phyloP scores from a whole-genome alignment of 2,113 vertebrate genomes.

The Myrmophylax atrothorax region DNA sequence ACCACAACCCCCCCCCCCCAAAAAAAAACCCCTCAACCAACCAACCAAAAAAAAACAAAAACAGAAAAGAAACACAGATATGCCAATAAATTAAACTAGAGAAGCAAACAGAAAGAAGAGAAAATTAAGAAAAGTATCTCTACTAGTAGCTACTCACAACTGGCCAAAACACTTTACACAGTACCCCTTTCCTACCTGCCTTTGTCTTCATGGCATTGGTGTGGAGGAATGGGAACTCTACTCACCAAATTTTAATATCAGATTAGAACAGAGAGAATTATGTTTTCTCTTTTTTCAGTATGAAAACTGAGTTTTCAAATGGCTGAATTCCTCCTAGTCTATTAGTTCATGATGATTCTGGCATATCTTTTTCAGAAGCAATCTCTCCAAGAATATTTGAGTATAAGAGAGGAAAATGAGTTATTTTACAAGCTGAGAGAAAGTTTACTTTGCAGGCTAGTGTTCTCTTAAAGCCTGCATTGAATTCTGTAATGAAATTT shows the following conservation, averaged over 20 bases:
- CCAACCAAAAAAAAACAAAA: neutral
- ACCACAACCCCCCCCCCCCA: neutral
- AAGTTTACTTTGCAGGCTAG: neutral
- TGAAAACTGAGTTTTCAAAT: neutral
- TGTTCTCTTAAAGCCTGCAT: neutral
- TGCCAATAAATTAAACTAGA: neutral
- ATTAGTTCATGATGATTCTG: neutral
- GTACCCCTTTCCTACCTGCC: neutral
- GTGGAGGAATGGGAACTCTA: neutral
- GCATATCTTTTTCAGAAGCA: neutral
- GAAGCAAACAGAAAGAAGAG: neutral
- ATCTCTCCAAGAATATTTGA: neutral
- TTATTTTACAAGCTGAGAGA: neutral
- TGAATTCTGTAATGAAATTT: neutral
- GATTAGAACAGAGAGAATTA: neutral
- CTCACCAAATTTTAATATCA: neutral
- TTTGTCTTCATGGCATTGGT: neutral
- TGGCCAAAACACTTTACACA: neutral
- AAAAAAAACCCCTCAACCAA: neutral
- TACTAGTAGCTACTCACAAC: neutral
- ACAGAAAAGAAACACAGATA: neutral
- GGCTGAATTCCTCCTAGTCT: neutral
- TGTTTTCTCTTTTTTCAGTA: neutral
- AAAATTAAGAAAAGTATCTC: neutral
- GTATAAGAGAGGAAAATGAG: neutral